phyloP scores from a whole-genome alignment of 1,140 invertebrate genomes.

The Tetramorium simillimum region DNA sequence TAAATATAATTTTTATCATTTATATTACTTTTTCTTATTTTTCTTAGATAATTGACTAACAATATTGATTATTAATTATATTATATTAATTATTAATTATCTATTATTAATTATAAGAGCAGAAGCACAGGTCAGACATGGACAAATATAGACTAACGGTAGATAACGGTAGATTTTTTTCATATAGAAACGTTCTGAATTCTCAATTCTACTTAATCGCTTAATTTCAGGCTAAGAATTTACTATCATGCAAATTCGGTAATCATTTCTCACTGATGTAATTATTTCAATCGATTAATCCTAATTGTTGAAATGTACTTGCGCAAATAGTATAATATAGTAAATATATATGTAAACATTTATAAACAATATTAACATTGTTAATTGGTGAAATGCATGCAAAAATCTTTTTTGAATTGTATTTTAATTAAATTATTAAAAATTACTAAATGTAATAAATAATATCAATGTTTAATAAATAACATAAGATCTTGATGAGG shows the following conservation, averaged over 20 bases:
- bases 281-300: not conserved
- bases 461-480: conserved; percentile 18
- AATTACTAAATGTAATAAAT: not conserved
- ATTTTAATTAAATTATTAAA: not conserved
- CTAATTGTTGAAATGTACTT: not conserved
- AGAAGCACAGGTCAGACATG: not conserved
- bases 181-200: not conserved
- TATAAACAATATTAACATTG: not conserved
- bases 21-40: not conserved
- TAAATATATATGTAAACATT: not conserved
- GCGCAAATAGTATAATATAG: not conserved
- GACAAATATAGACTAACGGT: not conserved
- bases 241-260: not conserved
- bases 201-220: not conserved
- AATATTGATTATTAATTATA: not conserved
- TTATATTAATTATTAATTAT: not conserved
- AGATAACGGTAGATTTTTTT: not conserved
- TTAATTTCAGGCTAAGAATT: not conserved
- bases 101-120: not conserved
- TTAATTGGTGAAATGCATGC: not conserved
- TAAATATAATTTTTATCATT: not conserved
- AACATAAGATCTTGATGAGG: too few species aligned
- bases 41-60: not conserved
- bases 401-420: not conserved
- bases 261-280: not conserved